Base-by-base conservation (phyloP, 92 coral and sea anemone genomes). In the Virgularia gustaviana region DNA sequence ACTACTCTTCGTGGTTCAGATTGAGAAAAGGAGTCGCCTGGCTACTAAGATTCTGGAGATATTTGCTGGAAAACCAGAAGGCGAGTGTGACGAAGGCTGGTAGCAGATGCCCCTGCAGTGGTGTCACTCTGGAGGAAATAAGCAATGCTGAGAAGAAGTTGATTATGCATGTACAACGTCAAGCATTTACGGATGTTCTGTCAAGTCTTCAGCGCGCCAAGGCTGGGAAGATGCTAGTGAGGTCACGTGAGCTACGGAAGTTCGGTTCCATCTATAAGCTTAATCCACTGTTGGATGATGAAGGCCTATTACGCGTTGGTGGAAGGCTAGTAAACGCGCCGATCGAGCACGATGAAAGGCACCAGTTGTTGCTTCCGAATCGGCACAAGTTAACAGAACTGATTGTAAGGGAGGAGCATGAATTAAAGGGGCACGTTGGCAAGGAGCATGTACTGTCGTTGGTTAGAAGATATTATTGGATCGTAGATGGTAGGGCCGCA, bases 91-190 rank as follows among this genome's bases (percentile, higher is more conserved):
- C 63, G 6, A 15, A n/a, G 16, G 29, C 2, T 29, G 4, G 16
- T 5, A 56, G 28, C 30, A 4, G 63, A 19, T 2, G 7, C 11
- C 28, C 63, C 3, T 5, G 29, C 4, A 20, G 28, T 11, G 28
- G 16, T 19, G 12, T n/a, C 67, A 32, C n/a, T 35, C 23, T 35
- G 19, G 43, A 37, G 12, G 7, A 3, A 30, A 45, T 13, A 24
- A 13, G 45, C 13, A 35, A 7, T 8, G 85, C 78, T 0, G 71
- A 67, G 58, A 34, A 37, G 76, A 75, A 22, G 23, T 72, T 85
- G 53, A 77, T 85, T 11, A 80, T 33, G 54, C 6, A 1, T 13
- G 80, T 81, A 1, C 89, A 81, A 32, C 37, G n/a, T 2, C 55
- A 70, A 49, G 51, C 83, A 13, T 81, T 85, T 20, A 7, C 78